phyloP scores from a whole-genome alignment of 1,140 invertebrate species.

The Delia radicum region DNA sequence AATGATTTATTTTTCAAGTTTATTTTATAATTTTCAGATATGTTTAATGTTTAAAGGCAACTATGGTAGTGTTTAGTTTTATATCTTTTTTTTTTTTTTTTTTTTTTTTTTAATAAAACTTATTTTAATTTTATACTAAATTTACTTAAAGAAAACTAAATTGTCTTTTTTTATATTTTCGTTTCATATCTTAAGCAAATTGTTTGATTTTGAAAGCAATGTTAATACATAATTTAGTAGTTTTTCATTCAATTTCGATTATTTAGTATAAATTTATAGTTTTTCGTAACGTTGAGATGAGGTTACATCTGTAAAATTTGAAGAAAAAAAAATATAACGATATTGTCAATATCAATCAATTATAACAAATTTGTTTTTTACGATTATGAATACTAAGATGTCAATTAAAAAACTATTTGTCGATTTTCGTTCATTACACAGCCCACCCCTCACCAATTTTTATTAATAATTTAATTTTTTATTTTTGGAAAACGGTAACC shows the following conservation, averaged over 20 bases:
- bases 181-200: neutral
- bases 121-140: constrained; percentile 2
- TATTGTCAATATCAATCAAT: constrained; percentile 34
- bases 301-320: constrained; percentile 80
- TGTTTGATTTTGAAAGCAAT: constrained; percentile 12
- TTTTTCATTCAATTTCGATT: neutral
- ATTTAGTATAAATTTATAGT: constrained; percentile 63
- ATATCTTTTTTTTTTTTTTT: neutral
- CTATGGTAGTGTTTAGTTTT: neutral
- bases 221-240: neutral
- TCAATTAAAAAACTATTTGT: too few species aligned
- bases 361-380: neutral
- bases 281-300: constrained; percentile 87
- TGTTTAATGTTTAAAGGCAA: constrained; percentile 4
- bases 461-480: too few species aligned
- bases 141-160: neutral
- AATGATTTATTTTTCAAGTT: neutral
- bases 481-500: too few species aligned
- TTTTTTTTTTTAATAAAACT: neutral
- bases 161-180: constrained; percentile 5
- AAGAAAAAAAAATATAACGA: constrained; percentile 48
- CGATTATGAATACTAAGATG: neutral
- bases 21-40: neutral
- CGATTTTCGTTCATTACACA: too few species aligned
- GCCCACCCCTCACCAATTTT: too few species aligned